phyloP scores from a whole-genome alignment of 2,888 invertebrate genomes.

The Lucinisca nassula region DNA sequence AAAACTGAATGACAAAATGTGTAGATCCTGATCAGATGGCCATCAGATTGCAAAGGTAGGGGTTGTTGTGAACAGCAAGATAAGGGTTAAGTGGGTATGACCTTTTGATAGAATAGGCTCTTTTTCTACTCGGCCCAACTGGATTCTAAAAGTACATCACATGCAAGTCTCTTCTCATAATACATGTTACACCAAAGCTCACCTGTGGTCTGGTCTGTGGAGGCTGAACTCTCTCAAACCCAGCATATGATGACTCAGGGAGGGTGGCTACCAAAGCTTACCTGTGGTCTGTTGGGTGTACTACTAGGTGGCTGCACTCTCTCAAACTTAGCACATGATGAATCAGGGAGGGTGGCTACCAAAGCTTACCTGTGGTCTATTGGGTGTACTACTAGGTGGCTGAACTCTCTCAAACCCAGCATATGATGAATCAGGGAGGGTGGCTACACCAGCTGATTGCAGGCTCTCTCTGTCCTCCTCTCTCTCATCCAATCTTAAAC shows the following conservation, averaged over 20 bases:
- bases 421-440: conserved; percentile 81
- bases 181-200: conserved; percentile 38
- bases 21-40: too few relatives aligned
- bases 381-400: conserved; percentile 81
- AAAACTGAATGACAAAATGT: too few relatives aligned
- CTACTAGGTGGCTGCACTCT: conserved; percentile 78
- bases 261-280: conserved; percentile 71
- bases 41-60: too few relatives aligned
- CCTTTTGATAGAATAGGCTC: too few relatives aligned
- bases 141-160: too few relatives aligned
- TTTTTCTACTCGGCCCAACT: too few relatives aligned
- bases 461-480: conserved; percentile 75
- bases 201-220: conserved; percentile 78
- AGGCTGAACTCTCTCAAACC: conserved; percentile 77
- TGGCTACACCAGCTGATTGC: conserved; percentile 74
- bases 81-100: too few relatives aligned
- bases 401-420: conserved; percentile 78
- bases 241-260: conserved; percentile 81
- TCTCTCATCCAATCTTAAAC: conserved; percentile 50
- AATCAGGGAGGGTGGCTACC: conserved; percentile 78
- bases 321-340: conserved; percentile 81
- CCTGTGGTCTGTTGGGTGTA: conserved; percentile 79
- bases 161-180: too few relatives aligned
- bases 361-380: conserved; percentile 71
- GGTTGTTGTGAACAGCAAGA: too few relatives aligned